A percentile compares a stretch with the other conserved stretches of the same genome.
phyloP scores from a whole-genome alignment of 2,113 vertebrate genomes.

The Puntigrus tetrazona region DNA sequence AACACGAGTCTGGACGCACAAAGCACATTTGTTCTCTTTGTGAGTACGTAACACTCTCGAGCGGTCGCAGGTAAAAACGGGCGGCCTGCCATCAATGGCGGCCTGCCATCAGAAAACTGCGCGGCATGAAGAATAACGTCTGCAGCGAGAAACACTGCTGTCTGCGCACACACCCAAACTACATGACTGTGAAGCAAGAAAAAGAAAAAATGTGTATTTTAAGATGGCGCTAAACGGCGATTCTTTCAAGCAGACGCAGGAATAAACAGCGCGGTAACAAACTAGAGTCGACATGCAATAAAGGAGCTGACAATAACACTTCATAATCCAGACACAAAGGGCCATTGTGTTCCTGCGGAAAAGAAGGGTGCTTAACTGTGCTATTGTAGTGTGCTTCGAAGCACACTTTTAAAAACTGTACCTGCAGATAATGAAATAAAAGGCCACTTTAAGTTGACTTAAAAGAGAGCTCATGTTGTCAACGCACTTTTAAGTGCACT shows the following conservation, averaged over 20 bases:
- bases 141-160: background rate
- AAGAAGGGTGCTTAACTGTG: background rate
- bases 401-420: background rate
- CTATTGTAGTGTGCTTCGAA: background rate
- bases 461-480: background rate
- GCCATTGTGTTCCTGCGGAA: background rate
- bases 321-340: background rate
- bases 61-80: background rate
- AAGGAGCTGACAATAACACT: background rate
- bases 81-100: background rate
- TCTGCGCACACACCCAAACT: background rate
- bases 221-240: background rate
- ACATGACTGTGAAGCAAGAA: background rate
- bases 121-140: conserved; percentile 31
- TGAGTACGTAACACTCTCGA: too few species aligned
- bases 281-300: background rate
- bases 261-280: background rate
- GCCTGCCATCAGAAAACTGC: background rate
- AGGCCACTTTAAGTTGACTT: background rate
- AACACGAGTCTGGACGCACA: background rate
- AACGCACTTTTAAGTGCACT: background rate
- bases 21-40: conserved; percentile 12
- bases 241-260: background rate
- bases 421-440: background rate
- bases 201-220: background rate